Base-by-base conservation (phyloP, 2,888 invertebrate species). In the Drosophila sordidula region DNA sequence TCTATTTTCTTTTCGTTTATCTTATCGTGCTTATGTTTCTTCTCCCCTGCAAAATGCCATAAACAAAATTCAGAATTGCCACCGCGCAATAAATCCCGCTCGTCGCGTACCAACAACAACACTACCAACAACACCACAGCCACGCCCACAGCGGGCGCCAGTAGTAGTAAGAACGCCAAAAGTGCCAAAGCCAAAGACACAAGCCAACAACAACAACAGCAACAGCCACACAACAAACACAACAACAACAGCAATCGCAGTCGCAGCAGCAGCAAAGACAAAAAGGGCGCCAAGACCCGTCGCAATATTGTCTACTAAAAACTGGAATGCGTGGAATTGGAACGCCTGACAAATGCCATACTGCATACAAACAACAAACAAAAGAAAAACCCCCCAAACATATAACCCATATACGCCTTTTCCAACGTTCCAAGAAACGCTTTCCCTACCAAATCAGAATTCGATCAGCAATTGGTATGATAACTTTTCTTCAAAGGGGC, bases 61-160 rank as follows among this genome's bases (percentile, higher is more conserved):
- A 49, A 45, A 38, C 39, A 41, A 88, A 78, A 78, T 83, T 80
- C 89, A 90, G 90, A 90, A 80, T 67, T 83, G 66, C 85, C 89
- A 63, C 86, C 85, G 75, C 90, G 91, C 76, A 90, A 90, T 87
- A 90, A 91, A 84, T 90, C 89, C 80, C 90, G 90, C 46, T 90
- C 87, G 87, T 90, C 90, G 70, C 90, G 90, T 72, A 89, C 79
- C 75, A 82, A 85, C 72, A 80, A 73, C 75, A 78, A 68, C 70
- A 70, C 68, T 65, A 82, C 57, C 65, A 79, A 77, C 67, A 78
- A 80, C 47, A 55, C 80, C 66, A 66, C 87, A 69, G 70, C 78
- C 61, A 68, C 73, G 63, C 61, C 79, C 57, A 52, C 77, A 59
- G 55, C 74, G 36, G 75, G 59, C 46, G 72, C 71, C 46, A 71